Conservation (phyloP, 2,888 invertebrate species). For the Drosophila cognata region DNA sequence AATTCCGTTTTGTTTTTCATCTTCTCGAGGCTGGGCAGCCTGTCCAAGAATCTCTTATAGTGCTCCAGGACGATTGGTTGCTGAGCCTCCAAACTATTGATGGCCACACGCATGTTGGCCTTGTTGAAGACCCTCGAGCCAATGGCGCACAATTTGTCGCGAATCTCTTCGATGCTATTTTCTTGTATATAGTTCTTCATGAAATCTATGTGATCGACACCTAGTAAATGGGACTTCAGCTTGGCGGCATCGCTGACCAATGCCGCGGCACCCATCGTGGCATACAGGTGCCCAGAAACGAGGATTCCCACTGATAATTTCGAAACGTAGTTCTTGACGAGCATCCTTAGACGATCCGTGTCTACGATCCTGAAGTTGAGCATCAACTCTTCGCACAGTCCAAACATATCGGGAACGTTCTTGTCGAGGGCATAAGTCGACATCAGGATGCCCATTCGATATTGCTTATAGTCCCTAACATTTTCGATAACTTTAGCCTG, state of each 20-base stretch:
- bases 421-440: constrained; percentile 93
- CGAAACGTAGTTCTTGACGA: constrained; percentile 91
- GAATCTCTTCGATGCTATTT: constrained; percentile 87
- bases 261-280: constrained; percentile 92
- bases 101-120: constrained; percentile 88
- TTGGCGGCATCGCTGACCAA: constrained; percentile 90
- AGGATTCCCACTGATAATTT: constrained; percentile 92
- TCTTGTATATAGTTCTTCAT: constrained; percentile 91
- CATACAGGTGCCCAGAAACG: constrained; percentile 92
- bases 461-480: constrained; percentile 88
- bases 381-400: constrained; percentile 92
- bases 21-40: constrained; percentile 59
- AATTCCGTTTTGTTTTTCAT: constrained; percentile 63
- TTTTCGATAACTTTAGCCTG: constrained; percentile 90
- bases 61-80: constrained; percentile 81
- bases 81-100: constrained; percentile 87
- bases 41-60: constrained; percentile 83
- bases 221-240: constrained; percentile 90
- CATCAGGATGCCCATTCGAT: constrained; percentile 90
- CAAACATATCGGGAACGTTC: constrained; percentile 92
- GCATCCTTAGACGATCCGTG: constrained; percentile 89
- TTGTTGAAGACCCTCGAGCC: constrained; percentile 88
- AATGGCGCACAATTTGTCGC: constrained; percentile 88
- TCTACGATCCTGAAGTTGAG: constrained; percentile 89
- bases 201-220: constrained; percentile 91